Conservation (phyloP, 2,113 vertebrate species). For the Harpagus bidentatus region DNA sequence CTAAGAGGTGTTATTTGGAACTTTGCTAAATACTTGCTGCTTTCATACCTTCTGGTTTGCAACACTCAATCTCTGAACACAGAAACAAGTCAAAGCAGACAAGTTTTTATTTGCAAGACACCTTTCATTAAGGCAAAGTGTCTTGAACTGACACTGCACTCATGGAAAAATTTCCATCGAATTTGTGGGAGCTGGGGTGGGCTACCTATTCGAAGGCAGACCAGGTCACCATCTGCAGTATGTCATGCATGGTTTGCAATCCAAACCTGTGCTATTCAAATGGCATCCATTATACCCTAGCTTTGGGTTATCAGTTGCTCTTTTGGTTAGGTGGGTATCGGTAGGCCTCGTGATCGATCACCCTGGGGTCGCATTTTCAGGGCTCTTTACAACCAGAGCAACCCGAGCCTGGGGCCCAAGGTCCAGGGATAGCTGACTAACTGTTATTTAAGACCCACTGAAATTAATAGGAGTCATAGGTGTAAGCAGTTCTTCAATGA, state of each 20-base stretch:
- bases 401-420: neutral
- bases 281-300: neutral
- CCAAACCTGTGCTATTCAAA: neutral
- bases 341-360: neutral
- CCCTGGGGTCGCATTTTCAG: neutral
- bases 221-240: neutral
- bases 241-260: neutral
- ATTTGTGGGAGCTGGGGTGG: neutral
- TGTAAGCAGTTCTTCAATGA: neutral
- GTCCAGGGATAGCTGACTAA: neutral
- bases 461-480: neutral
- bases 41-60: neutral
- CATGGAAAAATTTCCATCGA: neutral
- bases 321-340: neutral
- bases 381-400: neutral
- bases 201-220: neutral
- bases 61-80: neutral
- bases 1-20: neutral
- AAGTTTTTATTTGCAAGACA: neutral
- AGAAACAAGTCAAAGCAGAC: neutral
- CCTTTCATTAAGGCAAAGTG: neutral
- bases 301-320: neutral
- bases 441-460: neutral
- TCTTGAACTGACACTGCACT: neutral
- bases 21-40: neutral